Evolutionary conservation across 1,140 invertebrate species (phyloP), one percentile per base, ranked within the genome.

Genomic region (Drosophila insularis): DNA sequence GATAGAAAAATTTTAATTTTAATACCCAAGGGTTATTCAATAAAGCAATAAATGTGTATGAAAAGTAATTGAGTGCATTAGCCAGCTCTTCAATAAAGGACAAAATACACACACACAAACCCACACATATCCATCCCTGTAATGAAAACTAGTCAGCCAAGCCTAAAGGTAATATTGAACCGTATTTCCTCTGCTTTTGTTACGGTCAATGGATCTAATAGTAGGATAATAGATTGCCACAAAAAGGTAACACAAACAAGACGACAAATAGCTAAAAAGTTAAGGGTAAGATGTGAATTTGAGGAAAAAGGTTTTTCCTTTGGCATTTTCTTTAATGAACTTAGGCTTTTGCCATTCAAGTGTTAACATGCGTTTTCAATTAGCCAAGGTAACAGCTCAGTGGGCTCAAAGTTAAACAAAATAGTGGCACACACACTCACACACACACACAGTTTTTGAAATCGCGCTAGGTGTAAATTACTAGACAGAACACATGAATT

Each of bases 31-130:
- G 62, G 55, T 21, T 63, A 50, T 37, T 31, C 37, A 39, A 62
- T 40, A 81, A 76, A 78, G 50, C 64, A 62, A 61, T 68, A 21
- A 39, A 40, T 61, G 68, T 63, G 68, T 70, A 21, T 50, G 17
- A 60, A 69, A 87, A 79, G 65, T 81, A 85, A 85, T 85, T 86
- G 81, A 78, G 82, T 86, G 74, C 74, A 78, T 78, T 81, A 78
- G 81, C 62, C 62, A 39, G 11, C 46, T 2, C 14, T 23, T 39
- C 11, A 81, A 81, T 81, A 81, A 76, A 68, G 63, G 69, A 53
- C 74, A 72, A 62, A 68, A 71, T 77, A 73, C 43, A 46, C 55
- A 60, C 43, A 50, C n/a, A 32, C 17, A 50, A 8, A 11, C 43
- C n/a, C 6, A 17, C 14, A 17, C 14, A 23, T 11, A 32, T 5